These are phyloP conservation scores for Atta colombica DNA, from an alignment of 1,140 invertebrate genomes.

Conservation along the genomic window DNA sequence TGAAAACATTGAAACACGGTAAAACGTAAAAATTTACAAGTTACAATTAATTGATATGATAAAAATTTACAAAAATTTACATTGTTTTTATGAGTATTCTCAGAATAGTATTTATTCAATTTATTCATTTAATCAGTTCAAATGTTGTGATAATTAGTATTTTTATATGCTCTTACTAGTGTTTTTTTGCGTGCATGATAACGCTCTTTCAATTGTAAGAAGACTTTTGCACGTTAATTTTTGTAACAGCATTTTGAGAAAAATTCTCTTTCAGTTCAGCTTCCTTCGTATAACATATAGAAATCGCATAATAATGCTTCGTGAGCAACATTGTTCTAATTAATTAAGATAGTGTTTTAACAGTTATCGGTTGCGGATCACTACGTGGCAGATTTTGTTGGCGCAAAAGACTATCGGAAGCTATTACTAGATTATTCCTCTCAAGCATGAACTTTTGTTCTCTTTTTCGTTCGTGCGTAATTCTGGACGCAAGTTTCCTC, in stretches of 20 bases:
- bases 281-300: no score
- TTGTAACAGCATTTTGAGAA: background rate
- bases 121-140: background rate
- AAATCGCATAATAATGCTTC: background rate
- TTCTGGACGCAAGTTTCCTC: constrained; percentile 67
- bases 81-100: background rate
- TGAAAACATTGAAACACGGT: background rate
- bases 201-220: background rate
- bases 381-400: constrained; percentile 38
- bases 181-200: background rate
- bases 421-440: constrained; percentile 66
- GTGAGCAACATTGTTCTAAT: constrained; percentile 15
- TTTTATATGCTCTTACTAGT: background rate
- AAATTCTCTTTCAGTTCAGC: background rate
- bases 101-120: constrained; percentile 11
- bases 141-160: background rate
- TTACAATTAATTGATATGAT: background rate
- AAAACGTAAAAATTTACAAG: background rate
- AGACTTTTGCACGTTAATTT: background rate
- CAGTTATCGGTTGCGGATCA: constrained; percentile 23
- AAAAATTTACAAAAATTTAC: background rate
- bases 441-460: constrained; percentile 52
- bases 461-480: constrained; percentile 51
- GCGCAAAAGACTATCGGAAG: constrained; percentile 49
- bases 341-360: constrained; percentile 43